These are phyloP conservation scores for Pseudochromis fuscus DNA, from an alignment of 2,797 vertebrate species.

Conservation along the genomic window DNA sequence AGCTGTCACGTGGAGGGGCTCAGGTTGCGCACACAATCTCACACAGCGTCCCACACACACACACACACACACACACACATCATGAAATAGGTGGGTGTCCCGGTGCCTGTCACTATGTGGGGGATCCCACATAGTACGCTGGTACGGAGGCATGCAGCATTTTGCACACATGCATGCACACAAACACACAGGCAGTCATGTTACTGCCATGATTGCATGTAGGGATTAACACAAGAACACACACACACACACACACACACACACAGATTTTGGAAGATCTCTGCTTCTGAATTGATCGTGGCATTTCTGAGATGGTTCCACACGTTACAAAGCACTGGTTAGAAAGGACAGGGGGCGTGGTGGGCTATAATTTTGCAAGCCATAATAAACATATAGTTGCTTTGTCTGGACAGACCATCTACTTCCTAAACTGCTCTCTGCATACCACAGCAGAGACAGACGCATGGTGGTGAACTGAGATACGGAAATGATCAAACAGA, in stretches of 20 bases:
- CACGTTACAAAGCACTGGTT: conserved; percentile 22
- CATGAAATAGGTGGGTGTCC: conserved; percentile 56
- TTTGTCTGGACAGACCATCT: conserved; percentile 18
- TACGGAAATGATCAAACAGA: neutral
- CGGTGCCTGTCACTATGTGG: conserved; percentile 51
- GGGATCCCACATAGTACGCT: conserved; percentile 41
- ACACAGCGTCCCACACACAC: conserved; percentile 51
- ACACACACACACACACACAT: conserved; percentile 49
- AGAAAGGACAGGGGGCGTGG: conserved; percentile 29
- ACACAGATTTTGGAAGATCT: neutral
- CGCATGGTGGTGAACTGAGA: conserved; percentile 3
- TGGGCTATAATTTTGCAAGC: conserved; percentile 50
- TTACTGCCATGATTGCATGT: conserved; percentile 12
- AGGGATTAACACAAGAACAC: conserved; percentile 17
- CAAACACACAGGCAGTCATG: conserved; percentile 58
- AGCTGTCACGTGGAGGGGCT: conserved; percentile 67
- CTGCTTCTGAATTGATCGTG: conserved; percentile 8
- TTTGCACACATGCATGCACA: conserved; percentile 63
- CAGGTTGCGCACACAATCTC: conserved; percentile 60
- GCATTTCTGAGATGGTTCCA: conserved; percentile 23
- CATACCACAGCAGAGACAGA: conserved; percentile 43
- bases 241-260: conserved; percentile 15
- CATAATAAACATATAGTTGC: conserved; percentile 39
- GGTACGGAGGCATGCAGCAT: conserved; percentile 40
- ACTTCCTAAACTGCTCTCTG: conserved; percentile 43